Percentiles rank a stretch among this genome's conserved stretches.
Conservation (phyloP, 2,888 invertebrate species). For the Tachina lurida region DNA sequence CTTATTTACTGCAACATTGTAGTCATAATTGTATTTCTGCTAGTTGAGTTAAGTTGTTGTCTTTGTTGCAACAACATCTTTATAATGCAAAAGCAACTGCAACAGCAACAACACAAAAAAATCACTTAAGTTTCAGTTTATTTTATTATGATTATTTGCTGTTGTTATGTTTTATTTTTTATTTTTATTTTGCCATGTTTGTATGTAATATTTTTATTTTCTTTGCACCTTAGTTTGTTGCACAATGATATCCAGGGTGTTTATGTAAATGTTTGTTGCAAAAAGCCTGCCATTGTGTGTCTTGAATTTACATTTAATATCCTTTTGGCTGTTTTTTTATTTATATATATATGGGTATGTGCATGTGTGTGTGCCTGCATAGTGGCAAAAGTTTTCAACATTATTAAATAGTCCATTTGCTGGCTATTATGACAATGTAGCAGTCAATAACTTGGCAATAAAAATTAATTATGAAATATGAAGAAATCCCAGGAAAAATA, state of each 20-base stretch:
- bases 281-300: conserved; percentile 2
- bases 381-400: conserved; percentile 53
- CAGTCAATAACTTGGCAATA: conserved; percentile 68
- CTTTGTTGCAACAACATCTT: conserved; percentile 14
- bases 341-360: background rate
- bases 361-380: background rate
- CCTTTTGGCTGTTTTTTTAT: background rate
- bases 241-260: background rate
- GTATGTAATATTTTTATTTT: background rate
- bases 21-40: conserved; percentile 50
- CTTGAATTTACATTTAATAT: conserved; percentile 21
- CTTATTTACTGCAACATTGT: conserved; percentile 69
- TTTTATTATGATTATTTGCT: conserved; percentile 49
- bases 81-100: conserved; percentile 21
- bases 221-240: conserved; percentile 1
- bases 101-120: conserved; percentile 39
- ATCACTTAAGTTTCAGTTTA: conserved; percentile 63
- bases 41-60: conserved; percentile 36
- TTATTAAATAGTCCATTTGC: conserved; percentile 68
- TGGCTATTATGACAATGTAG: conserved; percentile 64
- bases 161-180: background rate
- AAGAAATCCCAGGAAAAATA: conserved; percentile 21
- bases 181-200: background rate
- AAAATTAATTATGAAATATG: conserved; percentile 70
- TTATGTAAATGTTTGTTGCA: conserved; percentile 2